Conservation (phyloP, 2,888 invertebrate species). For the Laothoe populi region DNA sequence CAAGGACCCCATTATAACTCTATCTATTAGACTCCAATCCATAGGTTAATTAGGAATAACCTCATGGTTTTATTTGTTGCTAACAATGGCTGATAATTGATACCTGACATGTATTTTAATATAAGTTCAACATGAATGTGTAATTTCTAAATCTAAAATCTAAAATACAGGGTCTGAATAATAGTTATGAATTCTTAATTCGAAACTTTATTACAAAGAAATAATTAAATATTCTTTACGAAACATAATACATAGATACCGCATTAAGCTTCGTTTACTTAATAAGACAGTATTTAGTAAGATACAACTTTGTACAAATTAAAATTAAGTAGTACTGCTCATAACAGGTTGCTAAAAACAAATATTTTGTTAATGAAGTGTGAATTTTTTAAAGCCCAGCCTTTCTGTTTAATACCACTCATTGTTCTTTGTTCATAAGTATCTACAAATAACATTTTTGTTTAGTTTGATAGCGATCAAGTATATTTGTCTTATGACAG, state of each 20-base stretch:
- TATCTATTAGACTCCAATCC: too few relatives aligned
- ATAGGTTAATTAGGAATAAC: too few relatives aligned
- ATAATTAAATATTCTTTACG: not conserved
- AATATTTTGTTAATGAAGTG: slow-evolving; percentile 36
- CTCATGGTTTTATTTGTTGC: too few relatives aligned
- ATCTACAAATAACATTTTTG: too few relatives aligned
- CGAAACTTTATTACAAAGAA: not conserved
- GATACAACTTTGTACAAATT: slow-evolving; percentile 16
- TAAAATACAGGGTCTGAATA: too few relatives aligned
- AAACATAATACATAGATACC: not conserved
- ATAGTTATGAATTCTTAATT: not conserved
- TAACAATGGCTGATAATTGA: too few relatives aligned
- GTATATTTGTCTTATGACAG: too few relatives aligned
- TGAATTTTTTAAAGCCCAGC: not conserved
- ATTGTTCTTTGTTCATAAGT: not conserved
- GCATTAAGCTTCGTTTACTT: slow-evolving; percentile 1
- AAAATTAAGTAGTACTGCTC: slow-evolving; percentile 33
- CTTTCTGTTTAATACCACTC: slow-evolving; percentile 46
- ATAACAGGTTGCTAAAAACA: slow-evolving; percentile 36
- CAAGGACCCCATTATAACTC: too few relatives aligned
- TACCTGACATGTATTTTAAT: too few relatives aligned
- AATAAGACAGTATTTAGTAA: slow-evolving; percentile 1
- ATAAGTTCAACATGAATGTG: too few relatives aligned
- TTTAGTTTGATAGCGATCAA: too few relatives aligned
- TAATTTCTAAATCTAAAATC: too few relatives aligned